Evolutionary conservation across 2,797 vertebrate genomes (phyloP), one percentile per base, ranked within the genome.

Genomic region (Emys orbicularis): DNA sequence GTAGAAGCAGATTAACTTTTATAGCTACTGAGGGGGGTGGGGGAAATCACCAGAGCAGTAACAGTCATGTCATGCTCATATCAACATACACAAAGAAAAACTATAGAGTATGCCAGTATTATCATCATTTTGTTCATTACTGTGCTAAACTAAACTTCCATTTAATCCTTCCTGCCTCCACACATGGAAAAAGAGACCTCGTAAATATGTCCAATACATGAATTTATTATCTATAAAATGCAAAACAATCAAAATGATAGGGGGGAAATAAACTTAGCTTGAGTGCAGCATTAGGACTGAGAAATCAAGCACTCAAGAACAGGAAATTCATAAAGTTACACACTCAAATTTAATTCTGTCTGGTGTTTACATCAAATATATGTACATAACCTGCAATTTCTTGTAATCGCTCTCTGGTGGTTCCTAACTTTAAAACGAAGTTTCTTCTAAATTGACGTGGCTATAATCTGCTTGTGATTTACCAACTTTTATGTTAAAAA

Each of bases 221-320:
- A 72, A 72, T 72, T 41, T 44, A 89, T 57, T 76, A 83, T n/a
- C 37, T 2, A 84, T 49, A 84, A 89, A 95, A 91, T 56, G 89
- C 56, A 83, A 83, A 44, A 8, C 52, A 53, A 56, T 68, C 49
- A 88, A 57, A 96, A 84, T 0, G 10, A 86, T 95, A 23, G 88
- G 92, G 95, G 97, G 93, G 8, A 29, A 94, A 95, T 68, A 95
- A 91, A 97, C 84, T 54, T 54, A 96, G 76, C 44, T 47, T 29
- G 47, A 47, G 44, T 29, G 41, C 44, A 77, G 16, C 41, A 29
- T 47, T 76, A 47, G 95, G 81, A 41, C 44, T 65, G 34, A 53
- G 59, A 93, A 92, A 95, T 88, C 65, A 93, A 96, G 90, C 57
- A 5, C 23, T 84, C 31, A 76, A 84, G 86, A 95, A 92, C 68